phyloP scores from a whole-genome alignment of 2,113 vertebrate species.

The Dasyornis broadbenti region DNA sequence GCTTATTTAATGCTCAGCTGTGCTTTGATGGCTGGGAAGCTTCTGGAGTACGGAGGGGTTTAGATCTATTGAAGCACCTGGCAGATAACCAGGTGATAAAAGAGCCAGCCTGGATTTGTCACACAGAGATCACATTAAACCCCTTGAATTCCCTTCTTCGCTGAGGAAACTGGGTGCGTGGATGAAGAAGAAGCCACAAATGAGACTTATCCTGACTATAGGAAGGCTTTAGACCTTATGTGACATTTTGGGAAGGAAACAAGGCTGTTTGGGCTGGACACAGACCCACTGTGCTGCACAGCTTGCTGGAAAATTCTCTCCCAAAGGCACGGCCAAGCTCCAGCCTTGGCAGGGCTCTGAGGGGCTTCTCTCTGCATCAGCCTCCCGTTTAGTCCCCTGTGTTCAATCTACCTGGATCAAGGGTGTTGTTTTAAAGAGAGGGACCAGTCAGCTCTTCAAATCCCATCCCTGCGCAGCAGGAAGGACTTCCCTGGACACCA shows the following conservation, averaged over 20 bases:
- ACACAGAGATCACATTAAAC: background rate
- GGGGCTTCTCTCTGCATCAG: rapidly evolving
- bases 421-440: background rate
- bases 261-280: background rate
- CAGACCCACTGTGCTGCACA: rapidly evolving
- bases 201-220: background rate
- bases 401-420: background rate
- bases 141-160: background rate
- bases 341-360: background rate
- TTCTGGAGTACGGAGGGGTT: background rate
- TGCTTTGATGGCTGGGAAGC: background rate
- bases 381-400: background rate
- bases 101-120: background rate
- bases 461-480: background rate
- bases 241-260: background rate
- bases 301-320: background rate
- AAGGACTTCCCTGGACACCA: background rate
- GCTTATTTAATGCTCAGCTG: background rate
- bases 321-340: rapidly evolving
- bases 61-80: background rate
- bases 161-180: background rate
- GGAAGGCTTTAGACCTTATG: background rate
- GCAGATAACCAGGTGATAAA: background rate
- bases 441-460: background rate
- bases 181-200: background rate